phyloP scores from a whole-genome alignment of 2,797 vertebrate species.

The Phataginus tetradactyla region DNA sequence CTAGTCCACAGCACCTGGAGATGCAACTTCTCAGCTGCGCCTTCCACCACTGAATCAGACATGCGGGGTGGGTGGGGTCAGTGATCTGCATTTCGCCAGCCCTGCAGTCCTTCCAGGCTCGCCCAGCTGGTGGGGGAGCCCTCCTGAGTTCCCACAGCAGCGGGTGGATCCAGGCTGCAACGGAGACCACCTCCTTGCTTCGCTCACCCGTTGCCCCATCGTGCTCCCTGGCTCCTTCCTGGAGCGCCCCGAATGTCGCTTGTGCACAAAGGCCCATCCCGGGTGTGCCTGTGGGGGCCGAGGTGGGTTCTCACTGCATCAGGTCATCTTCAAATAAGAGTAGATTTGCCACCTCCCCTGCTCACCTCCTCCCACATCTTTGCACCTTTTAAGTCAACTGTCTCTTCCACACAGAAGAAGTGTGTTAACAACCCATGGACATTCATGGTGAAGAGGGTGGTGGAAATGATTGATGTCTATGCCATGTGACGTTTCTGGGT shows the following conservation, averaged over 20 bases:
- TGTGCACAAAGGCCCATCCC: accelerated
- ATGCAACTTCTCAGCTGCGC: background rate
- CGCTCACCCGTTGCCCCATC: too few relatives aligned
- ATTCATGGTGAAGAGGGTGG: background rate
- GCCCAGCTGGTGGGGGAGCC: background rate
- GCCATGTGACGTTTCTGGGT: background rate
- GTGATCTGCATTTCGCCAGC: accelerated
- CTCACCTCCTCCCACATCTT: background rate
- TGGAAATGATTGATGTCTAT: too few relatives aligned
- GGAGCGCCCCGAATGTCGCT: accelerated
- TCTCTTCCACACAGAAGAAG: background rate
- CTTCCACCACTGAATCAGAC: background rate
- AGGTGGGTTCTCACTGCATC: too few relatives aligned
- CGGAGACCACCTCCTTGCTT: background rate
- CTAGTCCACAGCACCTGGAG: accelerated
- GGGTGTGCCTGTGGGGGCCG: accelerated
- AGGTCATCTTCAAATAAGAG: background rate
- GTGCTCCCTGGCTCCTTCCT: too few relatives aligned
- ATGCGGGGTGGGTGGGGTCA: too few relatives aligned
- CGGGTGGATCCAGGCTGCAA: background rate
- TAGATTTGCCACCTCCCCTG: too few relatives aligned
- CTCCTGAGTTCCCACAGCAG: background rate
- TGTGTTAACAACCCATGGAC: too few relatives aligned
- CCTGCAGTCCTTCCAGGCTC: background rate
- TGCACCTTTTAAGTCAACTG: too few relatives aligned